Evolutionary conservation across 37 sponge, comb jelly and placozoan genomes (phyloP).

Genomic region (Aplysina aerophoba): DNA sequence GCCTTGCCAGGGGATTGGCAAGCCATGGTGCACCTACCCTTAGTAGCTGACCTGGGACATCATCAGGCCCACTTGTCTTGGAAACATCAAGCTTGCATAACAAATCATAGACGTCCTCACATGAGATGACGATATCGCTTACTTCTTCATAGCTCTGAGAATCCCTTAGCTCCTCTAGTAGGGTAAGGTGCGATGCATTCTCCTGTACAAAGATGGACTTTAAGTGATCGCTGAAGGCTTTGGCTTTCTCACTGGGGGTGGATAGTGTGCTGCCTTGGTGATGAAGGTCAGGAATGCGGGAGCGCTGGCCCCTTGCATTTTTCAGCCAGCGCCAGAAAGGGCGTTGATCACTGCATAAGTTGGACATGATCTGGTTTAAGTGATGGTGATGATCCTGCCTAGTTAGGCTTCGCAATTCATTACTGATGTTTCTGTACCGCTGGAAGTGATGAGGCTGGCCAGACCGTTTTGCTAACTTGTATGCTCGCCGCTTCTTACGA

Average conservation of each 20-base stretch:
- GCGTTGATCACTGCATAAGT: constrained; percentile 15
- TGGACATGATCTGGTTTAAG: constrained; percentile 26
- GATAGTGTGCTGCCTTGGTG: not conserved
- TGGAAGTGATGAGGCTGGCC: not conserved
- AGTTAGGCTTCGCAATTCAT: not conserved
- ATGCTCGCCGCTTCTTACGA: constrained; percentile 26
- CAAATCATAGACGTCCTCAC: not conserved
- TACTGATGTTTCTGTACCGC: constrained; percentile 19
- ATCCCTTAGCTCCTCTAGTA: not conserved
- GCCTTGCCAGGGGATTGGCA: too few species aligned
- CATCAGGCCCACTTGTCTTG: constrained; percentile 50
- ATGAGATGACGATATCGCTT: not conserved
- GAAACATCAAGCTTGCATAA: constrained; percentile 24
- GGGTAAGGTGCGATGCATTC: not conserved
- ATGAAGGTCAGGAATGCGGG: constrained; percentile 14
- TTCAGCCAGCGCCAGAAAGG: constrained; percentile 49
- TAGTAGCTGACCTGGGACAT: constrained; percentile 31
- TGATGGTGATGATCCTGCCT: constrained; percentile 26
- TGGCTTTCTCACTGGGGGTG: not conserved
- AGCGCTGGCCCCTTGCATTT: not conserved
- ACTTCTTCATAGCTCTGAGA: constrained; percentile 1
- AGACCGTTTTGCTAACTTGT: constrained; percentile 18
- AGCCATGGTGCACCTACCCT: too few species aligned
- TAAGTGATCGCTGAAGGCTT: constrained; percentile 31
- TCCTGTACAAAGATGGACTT: constrained; percentile 32